Evolutionary conservation across 2,888 invertebrate genomes (phyloP).

Genomic region (Erebia palarica): DNA sequence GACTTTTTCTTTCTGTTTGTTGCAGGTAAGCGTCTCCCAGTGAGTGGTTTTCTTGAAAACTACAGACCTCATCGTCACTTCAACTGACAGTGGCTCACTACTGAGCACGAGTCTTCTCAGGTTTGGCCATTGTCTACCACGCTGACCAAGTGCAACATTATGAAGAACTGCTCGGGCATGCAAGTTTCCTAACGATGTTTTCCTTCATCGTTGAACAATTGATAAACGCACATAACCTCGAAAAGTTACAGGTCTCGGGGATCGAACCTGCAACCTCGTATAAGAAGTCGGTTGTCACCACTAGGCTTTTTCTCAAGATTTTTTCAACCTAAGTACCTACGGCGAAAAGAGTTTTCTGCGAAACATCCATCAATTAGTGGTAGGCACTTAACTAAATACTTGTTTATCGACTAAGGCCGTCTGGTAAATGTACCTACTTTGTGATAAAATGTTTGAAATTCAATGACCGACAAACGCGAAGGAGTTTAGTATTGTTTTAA

Average conservation of each 20-base stretch:
- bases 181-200: background rate
- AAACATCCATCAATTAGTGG: background rate
- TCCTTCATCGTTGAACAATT: background rate
- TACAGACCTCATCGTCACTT: too few relatives aligned
- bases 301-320: too few relatives aligned
- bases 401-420: conserved; percentile 11
- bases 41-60: too few relatives aligned
- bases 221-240: background rate
- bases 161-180: background rate
- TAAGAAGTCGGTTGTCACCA: too few relatives aligned
- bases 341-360: background rate
- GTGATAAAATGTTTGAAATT: conserved; percentile 23
- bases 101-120: too few relatives aligned
- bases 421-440: conserved; percentile 21
- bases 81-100: too few relatives aligned
- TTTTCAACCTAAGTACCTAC: too few relatives aligned
- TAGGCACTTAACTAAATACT: background rate
- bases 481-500: conserved; percentile 19
- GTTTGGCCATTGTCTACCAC: too few relatives aligned
- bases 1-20: background rate
- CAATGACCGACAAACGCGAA: conserved; percentile 21
- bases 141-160: background rate
- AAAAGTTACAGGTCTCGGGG: background rate
- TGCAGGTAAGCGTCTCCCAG: background rate
- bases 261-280: background rate